Conservation (phyloP, 2,113 vertebrate genomes). For the Mobula hypostoma region DNA sequence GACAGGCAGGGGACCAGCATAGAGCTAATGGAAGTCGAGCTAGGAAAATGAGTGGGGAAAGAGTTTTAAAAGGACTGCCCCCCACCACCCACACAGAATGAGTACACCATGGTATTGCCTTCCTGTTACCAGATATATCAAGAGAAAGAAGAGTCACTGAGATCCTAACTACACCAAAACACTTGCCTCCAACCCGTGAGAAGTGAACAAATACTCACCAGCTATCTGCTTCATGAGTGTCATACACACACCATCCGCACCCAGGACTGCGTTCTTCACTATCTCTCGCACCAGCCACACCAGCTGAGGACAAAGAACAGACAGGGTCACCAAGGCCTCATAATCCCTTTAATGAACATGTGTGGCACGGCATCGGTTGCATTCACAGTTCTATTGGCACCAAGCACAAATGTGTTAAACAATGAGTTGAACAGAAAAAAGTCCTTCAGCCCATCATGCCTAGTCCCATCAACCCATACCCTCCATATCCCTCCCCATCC, state of each 20-base stretch:
- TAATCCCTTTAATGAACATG: not conserved
- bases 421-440: too few species aligned
- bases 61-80: not conserved
- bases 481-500: too few species aligned
- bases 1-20: not conserved
- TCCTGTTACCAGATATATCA: not conserved
- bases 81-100: not conserved
- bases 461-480: too few species aligned
- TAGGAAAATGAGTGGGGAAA: not conserved
- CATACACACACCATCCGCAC: slow-evolving; percentile 86
- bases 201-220: slow-evolving; percentile 57
- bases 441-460: too few species aligned
- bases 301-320: slow-evolving; percentile 56
- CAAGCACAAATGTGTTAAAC: not conserved
- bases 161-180: not conserved
- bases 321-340: not conserved
- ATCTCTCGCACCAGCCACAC: slow-evolving; percentile 88
- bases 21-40: not conserved
- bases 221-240: slow-evolving; percentile 94
- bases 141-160: not conserved
- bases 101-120: not conserved
- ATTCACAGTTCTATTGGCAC: not conserved
- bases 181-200: not conserved
- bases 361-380: too few species aligned
- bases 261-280: slow-evolving; percentile 83